Conservation (phyloP, 2,113 vertebrate genomes). For the Papio anubis region DNA sequence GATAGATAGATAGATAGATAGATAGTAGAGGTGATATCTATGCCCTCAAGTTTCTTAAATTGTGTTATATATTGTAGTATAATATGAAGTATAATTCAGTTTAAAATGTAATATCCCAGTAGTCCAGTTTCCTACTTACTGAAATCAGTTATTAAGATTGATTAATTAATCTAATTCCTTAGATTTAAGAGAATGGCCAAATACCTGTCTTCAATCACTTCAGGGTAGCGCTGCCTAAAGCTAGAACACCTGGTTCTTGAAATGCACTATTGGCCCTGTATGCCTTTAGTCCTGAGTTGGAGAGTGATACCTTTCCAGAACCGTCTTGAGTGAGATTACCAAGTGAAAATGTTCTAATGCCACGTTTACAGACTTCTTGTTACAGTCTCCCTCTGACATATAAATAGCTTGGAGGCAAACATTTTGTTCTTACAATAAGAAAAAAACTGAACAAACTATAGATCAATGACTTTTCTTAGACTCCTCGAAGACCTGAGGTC, state of each 20-base stretch:
- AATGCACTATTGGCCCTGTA: background rate
- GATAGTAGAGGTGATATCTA: background rate
- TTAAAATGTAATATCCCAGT: background rate
- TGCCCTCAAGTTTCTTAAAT: background rate
- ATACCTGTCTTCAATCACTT: background rate
- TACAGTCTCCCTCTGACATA: background rate
- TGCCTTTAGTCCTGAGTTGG: background rate
- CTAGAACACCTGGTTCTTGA: background rate
- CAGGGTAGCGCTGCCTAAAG: background rate
- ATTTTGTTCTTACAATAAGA: background rate
- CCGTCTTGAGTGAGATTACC: background rate
- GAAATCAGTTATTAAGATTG: background rate
- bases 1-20: too few species aligned
- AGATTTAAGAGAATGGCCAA: conserved; percentile 46
- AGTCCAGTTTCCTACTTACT: background rate
- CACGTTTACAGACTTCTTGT: background rate
- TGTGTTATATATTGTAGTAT: background rate
- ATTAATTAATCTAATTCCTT: background rate
- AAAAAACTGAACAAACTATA: background rate
- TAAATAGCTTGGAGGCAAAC: background rate
- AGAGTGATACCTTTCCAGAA: background rate
- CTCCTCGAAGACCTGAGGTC: background rate
- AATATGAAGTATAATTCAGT: background rate
- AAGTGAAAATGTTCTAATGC: background rate
- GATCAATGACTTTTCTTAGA: background rate